Evolutionary conservation across 2,113 vertebrate species (phyloP), one percentile per base, ranked within the genome.

Genomic region (Naja naja): DNA sequence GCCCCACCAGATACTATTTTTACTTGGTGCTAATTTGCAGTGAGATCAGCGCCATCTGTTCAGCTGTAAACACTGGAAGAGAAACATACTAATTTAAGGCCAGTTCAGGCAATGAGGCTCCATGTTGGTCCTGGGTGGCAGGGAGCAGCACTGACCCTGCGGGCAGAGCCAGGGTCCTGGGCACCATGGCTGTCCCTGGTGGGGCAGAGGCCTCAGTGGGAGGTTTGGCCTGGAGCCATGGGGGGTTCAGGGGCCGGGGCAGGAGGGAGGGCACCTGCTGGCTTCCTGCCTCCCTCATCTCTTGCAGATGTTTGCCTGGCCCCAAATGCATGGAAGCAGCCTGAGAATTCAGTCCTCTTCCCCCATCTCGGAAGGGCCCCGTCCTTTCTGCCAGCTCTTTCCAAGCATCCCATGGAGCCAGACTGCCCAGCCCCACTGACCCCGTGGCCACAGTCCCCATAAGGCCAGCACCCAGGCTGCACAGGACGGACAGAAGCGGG

Each of bases 21-120:
- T 86, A 60, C 91, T 85, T 27, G 2, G 23, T 74, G 87, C 87
- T 47, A 91, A 91, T 91, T 91, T 91, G 81, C 81, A 58, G 81
- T 87, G 90, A 91, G 54, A 56, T 87, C 91, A 60, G 43, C 54
- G 58, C 81, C 81, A 91, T 34, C 81, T 56, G 74, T 86, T 91
- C 90, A 12, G 53, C 54, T 91, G 45, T 87, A 60, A 87, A 60
- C 91, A 87, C 45, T 22, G 30, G 54, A 5, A 14, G 39, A 47
- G 91, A n/a, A 27, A 49, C 47, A 47, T 45, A 10, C 53, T 56
- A 5, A 74, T 43, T 54, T 55, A 55, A 85, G 90, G 90, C 14
- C 39, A 10, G 49, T 30, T 55, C 25, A 45, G 43, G 43, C 7
- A 43, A 12, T 1, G n/a, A 53, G 3, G n/a, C 2, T 11, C 49